Conservation (phyloP, 2,113 vertebrate species). For the Alces alces region DNA sequence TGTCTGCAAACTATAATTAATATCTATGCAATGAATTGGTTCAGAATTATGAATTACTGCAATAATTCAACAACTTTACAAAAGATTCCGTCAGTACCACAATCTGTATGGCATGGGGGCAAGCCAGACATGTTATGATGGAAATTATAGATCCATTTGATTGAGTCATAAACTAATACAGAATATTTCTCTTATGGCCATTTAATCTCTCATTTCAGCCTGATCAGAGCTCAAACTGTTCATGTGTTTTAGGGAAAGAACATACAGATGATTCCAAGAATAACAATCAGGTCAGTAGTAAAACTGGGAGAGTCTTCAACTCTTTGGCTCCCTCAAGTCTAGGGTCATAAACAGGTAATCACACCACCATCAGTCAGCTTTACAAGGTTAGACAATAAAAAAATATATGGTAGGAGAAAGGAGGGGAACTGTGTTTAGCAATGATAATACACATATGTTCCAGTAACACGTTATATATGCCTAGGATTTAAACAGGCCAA, state of each 20-base stretch:
- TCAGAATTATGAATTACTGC: not conserved
- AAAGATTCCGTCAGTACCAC: not conserved
- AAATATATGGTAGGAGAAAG: not conserved
- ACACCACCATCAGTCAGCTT: not conserved
- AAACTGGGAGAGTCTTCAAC: not conserved
- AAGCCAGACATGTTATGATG: not conserved
- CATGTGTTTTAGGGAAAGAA: slow-evolving; percentile 1
- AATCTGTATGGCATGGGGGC: not conserved
- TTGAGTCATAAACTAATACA: not conserved
- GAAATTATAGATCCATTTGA: not conserved
- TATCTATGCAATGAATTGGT: not conserved
- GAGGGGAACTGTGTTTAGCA: not conserved
- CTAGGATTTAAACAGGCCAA: not conserved
- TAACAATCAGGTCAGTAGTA: slow-evolving; percentile 22
- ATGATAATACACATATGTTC: not conserved
- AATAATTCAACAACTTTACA: not conserved
- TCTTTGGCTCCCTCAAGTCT: not conserved
- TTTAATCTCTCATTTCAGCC: not conserved
- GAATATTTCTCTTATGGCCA: not conserved
- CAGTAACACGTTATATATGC: not conserved
- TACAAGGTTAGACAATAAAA: not conserved
- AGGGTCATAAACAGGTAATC: not conserved
- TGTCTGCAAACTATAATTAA: not conserved
- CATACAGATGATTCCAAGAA: not conserved
- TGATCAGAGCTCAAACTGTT: not conserved